Conservation (phyloP, 2,797 vertebrate species). For the Sebastes hopkinsi region DNA sequence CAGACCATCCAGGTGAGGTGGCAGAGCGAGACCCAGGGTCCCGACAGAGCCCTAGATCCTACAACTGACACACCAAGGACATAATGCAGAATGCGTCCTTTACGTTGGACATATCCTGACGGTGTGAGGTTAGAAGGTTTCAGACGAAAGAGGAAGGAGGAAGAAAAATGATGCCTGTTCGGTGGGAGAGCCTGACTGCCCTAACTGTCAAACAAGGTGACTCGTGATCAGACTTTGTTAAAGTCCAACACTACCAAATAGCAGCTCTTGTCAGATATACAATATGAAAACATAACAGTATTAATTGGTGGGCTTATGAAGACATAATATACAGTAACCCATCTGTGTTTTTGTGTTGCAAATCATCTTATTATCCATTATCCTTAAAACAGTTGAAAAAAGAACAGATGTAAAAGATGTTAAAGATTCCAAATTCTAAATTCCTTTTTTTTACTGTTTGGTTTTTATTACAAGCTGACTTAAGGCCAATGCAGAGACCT, state of each 20-base stretch:
- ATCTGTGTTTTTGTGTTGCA: constrained; percentile 56
- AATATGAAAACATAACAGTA: constrained; percentile 23
- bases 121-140: not conserved
- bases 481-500: constrained; percentile 14
- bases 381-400: constrained; percentile 8
- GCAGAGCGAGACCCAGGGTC: constrained; percentile 80
- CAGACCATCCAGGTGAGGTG: constrained; percentile 72
- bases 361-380: constrained; percentile 30
- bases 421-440: not conserved
- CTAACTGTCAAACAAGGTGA: constrained; percentile 2
- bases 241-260: constrained; percentile 29
- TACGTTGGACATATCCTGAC: not conserved
- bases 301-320: constrained; percentile 19
- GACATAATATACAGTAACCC: constrained; percentile 30
- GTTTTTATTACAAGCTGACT: not conserved
- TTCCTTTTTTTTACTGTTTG: not conserved
- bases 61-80: constrained; percentile 41
- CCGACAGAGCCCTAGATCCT: constrained; percentile 35
- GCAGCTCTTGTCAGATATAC: constrained; percentile 25
- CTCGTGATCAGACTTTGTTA: constrained; percentile 14
- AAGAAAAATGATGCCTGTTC: constrained; percentile 10
- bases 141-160: not conserved
- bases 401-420: constrained; percentile 8
- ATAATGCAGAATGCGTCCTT: constrained; percentile 1
- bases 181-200: constrained; percentile 11